Evolutionary conservation across 2,113 vertebrate species (phyloP).

Genomic region (Mohoua ochrocephala): DNA sequence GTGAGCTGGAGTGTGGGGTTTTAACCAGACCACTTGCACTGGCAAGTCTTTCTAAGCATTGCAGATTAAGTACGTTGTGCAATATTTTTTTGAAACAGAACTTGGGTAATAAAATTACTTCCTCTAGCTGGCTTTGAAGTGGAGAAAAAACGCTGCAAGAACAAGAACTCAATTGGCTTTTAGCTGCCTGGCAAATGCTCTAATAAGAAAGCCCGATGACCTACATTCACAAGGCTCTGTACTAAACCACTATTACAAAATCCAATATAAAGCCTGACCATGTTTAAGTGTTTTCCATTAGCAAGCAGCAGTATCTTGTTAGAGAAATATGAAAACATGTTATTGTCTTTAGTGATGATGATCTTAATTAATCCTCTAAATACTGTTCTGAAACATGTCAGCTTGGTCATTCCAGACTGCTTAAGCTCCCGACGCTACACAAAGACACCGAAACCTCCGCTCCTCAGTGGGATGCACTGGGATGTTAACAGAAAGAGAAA

Average conservation of each 20-base stretch:
- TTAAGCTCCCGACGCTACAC: neutral
- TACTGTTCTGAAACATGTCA: neutral
- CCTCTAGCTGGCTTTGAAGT: conserved; percentile 43
- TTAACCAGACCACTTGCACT: neutral
- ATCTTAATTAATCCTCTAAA: conserved; percentile 44
- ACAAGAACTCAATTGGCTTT: conserved; percentile 43
- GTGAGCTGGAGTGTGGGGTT: neutral
- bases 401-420: neutral
- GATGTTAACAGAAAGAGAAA: neutral
- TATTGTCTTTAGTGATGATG: conserved; percentile 1
- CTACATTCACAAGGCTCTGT: conserved; percentile 50
- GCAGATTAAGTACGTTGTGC: neutral
- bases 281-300: conserved; percentile 43
- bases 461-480: neutral
- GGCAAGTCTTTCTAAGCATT: neutral
- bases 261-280: conserved; percentile 47
- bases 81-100: conserved; percentile 15
- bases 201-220: conserved; percentile 46
- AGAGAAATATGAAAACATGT: conserved; percentile 43
- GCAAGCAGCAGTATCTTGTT: conserved; percentile 28
- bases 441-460: neutral
- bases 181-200: conserved; percentile 37
- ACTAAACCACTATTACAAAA: conserved; percentile 56
- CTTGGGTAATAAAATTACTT: conserved; percentile 38
- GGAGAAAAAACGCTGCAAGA: conserved; percentile 23